phyloP scores from a whole-genome alignment of 2,797 vertebrate genomes.

The Hapalemur alaotrensis region DNA sequence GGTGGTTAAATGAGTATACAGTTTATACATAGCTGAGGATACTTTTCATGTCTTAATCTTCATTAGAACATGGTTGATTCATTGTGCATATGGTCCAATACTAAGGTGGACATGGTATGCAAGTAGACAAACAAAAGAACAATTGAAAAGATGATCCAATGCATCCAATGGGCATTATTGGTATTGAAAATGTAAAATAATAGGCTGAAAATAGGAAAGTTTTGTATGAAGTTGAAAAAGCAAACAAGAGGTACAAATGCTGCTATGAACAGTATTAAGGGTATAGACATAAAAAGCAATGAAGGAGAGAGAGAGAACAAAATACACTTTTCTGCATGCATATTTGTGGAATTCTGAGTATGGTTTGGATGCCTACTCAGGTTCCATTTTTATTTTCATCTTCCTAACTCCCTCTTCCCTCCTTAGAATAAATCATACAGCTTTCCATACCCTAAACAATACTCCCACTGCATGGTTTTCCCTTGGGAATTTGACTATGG shows the following conservation, averaged over 20 bases:
- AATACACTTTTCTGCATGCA: neutral
- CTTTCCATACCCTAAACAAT: slow-evolving; percentile 27
- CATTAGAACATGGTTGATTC: slow-evolving; percentile 68
- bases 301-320: slow-evolving; percentile 9
- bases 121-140: slow-evolving; percentile 60
- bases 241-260: slow-evolving; percentile 28
- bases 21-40: slow-evolving; percentile 41
- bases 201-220: neutral
- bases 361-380: slow-evolving; percentile 11
- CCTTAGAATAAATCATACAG: slow-evolving; percentile 13
- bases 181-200: slow-evolving; percentile 32
- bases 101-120: slow-evolving; percentile 17
- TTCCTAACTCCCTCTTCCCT: slow-evolving; percentile 32
- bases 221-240: neutral
- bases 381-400: neutral
- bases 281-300: neutral
- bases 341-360: slow-evolving; percentile 1
- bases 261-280: slow-evolving; percentile 10
- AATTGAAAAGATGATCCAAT: neutral
- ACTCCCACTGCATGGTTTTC: neutral
- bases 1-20: slow-evolving; percentile 54
- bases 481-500: slow-evolving; percentile 46
- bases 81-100: slow-evolving; percentile 8
- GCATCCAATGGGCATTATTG: neutral
- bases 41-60: slow-evolving; percentile 62